A percentile compares a stretch with the other conserved stretches of the same genome.
phyloP scores from a whole-genome alignment of 2,113 vertebrate genomes.

The Onychostruthus taczanowskii region DNA sequence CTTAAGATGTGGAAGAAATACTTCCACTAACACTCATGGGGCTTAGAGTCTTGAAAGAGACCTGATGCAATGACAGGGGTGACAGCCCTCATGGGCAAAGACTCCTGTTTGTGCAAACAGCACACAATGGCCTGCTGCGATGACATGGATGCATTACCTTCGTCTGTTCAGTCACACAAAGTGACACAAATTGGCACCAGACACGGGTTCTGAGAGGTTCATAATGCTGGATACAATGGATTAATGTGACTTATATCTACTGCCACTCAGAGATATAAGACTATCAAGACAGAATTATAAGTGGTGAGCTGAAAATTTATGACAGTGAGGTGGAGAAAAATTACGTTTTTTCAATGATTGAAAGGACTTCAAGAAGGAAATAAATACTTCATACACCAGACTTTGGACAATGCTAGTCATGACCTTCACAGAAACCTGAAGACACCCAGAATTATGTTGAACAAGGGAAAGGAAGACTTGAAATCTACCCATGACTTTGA shows the following conservation, averaged over 20 bases:
- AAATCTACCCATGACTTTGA: not conserved
- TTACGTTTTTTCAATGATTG: not conserved
- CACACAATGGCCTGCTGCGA: accelerated
- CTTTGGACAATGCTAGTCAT: not conserved
- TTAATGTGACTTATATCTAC: not conserved
- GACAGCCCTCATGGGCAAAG: not conserved
- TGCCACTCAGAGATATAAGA: not conserved
- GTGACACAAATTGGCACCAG: not conserved
- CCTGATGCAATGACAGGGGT: not conserved
- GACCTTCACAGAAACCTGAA: not conserved
- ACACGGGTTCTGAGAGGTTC: not conserved
- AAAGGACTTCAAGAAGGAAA: not conserved
- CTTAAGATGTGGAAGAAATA: not conserved
- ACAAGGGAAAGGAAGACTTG: not conserved
- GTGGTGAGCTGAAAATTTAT: not conserved
- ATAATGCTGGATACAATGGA: not conserved
- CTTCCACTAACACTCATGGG: not conserved
- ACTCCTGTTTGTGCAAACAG: not conserved
- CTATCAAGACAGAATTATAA: not conserved
- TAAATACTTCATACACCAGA: not conserved
- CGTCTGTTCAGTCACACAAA: not conserved
- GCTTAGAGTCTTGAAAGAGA: not conserved
- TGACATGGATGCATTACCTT: not conserved
- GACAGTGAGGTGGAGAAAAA: not conserved
- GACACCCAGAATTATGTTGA: not conserved